phyloP scores from a whole-genome alignment of 2,113 vertebrate species.

The Elachura formosa region DNA sequence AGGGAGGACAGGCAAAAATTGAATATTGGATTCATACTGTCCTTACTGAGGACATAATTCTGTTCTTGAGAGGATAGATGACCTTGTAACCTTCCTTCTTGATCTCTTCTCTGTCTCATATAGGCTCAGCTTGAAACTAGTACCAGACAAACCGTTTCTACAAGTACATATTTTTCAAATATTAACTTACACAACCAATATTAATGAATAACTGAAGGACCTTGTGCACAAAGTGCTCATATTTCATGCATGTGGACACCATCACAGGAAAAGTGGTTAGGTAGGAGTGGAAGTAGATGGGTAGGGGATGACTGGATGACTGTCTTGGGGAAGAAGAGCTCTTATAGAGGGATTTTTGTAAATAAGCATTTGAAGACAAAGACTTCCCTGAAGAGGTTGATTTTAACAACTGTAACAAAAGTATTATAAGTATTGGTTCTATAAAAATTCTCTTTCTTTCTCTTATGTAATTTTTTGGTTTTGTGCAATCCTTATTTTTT shows the following conservation, averaged over 20 bases:
- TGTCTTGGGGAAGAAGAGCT: neutral
- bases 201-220: neutral
- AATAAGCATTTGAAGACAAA: neutral
- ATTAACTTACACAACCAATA: neutral
- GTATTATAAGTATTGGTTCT: neutral
- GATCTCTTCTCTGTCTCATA: neutral
- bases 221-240: neutral
- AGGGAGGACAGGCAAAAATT: neutral
- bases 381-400: neutral
- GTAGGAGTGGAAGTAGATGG: neutral
- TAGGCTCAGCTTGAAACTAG: neutral
- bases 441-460: neutral
- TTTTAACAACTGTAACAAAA: neutral
- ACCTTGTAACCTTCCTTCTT: neutral
- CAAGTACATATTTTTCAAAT: neutral
- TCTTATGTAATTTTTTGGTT: neutral
- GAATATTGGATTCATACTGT: neutral
- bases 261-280: neutral
- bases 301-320: neutral
- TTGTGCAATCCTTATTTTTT: neutral
- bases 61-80: neutral
- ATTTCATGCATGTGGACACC: neutral
- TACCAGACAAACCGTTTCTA: neutral
- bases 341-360: neutral
- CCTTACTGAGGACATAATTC: neutral